Base-by-base conservation (phyloP, 2,888 invertebrate species). In the Punctoribates punctum region DNA sequence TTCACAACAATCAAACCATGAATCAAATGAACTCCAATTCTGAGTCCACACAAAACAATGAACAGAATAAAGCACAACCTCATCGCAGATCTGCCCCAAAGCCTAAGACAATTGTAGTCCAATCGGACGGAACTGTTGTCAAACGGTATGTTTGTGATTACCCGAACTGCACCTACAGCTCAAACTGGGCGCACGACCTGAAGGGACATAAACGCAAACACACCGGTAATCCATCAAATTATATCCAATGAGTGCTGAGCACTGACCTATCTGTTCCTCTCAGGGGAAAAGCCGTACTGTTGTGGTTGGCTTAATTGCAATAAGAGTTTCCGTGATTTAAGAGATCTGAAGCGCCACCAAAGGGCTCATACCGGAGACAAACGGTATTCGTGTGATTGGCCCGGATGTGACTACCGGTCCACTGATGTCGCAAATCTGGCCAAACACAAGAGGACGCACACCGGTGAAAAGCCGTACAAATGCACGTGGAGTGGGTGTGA, bases 361-460 rank as follows among this genome's bases (percentile, higher is more conserved):
- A 62, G 62, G 62, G 70, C 70, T 20, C 70, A 70, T 15, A 70
- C 70, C 20, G 70, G 70, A 38, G 70, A 70, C 46, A 70, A 70
- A 20, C 70, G 70, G 23, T 70, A 70, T 20, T 42, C 42, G 4
- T 70, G 70, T 42, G 70, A 70, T 70, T 70, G 70, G 70, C 70
- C 70, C 20, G 70, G 70, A 38, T 70, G 70, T 70, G 70, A 70
- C 42, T 70, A 70, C 46, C n/a, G 70, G 34, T 70, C 70, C 34
- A 70, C 70, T 15, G 70, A 70, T 70, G 70, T 70, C 38, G 70
- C 70, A 4, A 70, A 70, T 70, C 38, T 70, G 70, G 70, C 70
- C 23, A 70, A 70, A 42, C 70, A 70, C 13, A 70, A 70, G 46
- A 29, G 70, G 23, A 70, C 70, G 23, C 70, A 70, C n/a, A 70